phyloP scores from a whole-genome alignment of 2,888 invertebrate species.

The Alviniconcha strummeri region DNA sequence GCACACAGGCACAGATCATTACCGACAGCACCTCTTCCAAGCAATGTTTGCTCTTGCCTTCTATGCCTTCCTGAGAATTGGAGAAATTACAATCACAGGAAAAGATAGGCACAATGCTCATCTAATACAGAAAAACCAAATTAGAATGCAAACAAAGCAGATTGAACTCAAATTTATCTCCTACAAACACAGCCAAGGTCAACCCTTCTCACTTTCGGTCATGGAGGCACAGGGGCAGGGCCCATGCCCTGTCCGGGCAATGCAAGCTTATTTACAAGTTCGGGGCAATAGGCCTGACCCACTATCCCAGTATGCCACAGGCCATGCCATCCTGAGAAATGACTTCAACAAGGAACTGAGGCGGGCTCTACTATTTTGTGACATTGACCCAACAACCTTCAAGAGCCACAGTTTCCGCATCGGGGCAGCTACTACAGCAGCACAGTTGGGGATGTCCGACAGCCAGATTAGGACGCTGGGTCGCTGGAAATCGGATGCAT shows the following conservation, averaged over 20 bases:
- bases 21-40: neutral
- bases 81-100: neutral
- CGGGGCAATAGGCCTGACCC: neutral
- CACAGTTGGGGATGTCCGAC: neutral
- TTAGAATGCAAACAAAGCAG: too few species aligned
- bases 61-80: neutral
- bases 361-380: neutral
- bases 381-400: neutral
- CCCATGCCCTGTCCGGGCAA: neutral
- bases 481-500: neutral
- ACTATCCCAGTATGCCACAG: neutral
- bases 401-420: slow-evolving; percentile 21
- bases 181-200: neutral
- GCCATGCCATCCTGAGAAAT: neutral
- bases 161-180: neutral
- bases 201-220: neutral
- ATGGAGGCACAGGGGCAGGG: neutral
- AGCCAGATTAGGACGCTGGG: neutral
- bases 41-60: neutral
- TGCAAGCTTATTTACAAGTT: neutral
- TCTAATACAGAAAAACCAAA: neutral
- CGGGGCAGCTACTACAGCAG: neutral
- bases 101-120: neutral
- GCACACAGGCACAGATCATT: neutral
- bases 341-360: neutral